Conservation (phyloP, 1,140 invertebrate genomes). For the honey bee (Apis mellifera) region Amel_HAv3.1 CM009939.2:8491001-8491500, state of each 20-base stretch:
- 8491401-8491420: background rate
- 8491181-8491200: background rate
- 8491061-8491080: conserved; percentile 4
- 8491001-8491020: background rate
- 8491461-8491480: too few relatives aligned
- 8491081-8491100: background rate
- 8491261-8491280: too few relatives aligned
- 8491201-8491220: background rate
- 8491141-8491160: background rate
- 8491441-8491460: background rate
- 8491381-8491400: background rate
- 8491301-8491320: too few relatives aligned
- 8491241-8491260: too few relatives aligned
- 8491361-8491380: background rate
- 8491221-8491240: too few relatives aligned
- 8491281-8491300: too few relatives aligned
- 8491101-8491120: background rate
- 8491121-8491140: background rate
- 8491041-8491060: background rate
- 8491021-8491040: too few relatives aligned
- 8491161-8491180: too few relatives aligned
- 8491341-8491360: too few relatives aligned
- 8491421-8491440: background rate
- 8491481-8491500: background rate
- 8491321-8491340: too few relatives aligned